phyloP scores from a whole-genome alignment of 2,797 vertebrate genomes.

The Sebastes matsubarae region DNA sequence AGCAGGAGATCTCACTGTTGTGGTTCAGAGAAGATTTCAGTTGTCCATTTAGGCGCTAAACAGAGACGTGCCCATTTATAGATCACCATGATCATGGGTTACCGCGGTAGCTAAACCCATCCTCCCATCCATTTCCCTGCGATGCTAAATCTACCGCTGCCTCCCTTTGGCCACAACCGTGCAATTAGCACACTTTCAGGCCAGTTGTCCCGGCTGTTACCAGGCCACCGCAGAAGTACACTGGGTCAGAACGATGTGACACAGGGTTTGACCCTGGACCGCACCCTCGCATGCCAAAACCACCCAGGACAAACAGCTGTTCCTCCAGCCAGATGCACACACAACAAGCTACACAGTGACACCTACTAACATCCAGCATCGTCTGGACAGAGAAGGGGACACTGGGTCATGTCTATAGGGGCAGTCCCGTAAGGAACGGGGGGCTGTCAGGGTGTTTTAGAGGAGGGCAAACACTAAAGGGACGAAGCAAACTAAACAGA shows the following conservation, averaged over 20 bases:
- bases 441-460: slow-evolving; percentile 22
- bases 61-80: slow-evolving; percentile 70
- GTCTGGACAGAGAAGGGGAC: slow-evolving; percentile 2
- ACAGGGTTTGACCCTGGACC: slow-evolving; percentile 67
- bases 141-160: slow-evolving; percentile 46
- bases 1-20: slow-evolving; percentile 39
- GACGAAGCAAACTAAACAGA: neutral
- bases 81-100: slow-evolving; percentile 72
- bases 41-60: slow-evolving; percentile 55
- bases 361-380: slow-evolving; percentile 27
- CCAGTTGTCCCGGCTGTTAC: slow-evolving; percentile 46
- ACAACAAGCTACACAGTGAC: slow-evolving; percentile 39
- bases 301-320: slow-evolving; percentile 75
- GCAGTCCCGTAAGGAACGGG: neutral
- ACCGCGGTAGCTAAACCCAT: slow-evolving; percentile 37
- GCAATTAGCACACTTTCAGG: slow-evolving; percentile 74
- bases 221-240: slow-evolving; percentile 60
- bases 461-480: slow-evolving; percentile 40
- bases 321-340: slow-evolving; percentile 56
- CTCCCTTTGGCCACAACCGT: slow-evolving; percentile 64
- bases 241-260: slow-evolving; percentile 71
- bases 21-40: slow-evolving; percentile 48
- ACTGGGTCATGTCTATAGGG: slow-evolving; percentile 34
- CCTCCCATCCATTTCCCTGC: slow-evolving; percentile 43
- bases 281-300: slow-evolving; percentile 63